A percentile compares a stretch with the other conserved stretches of the same genome.
phyloP scores from a whole-genome alignment of 1,140 invertebrate genomes.

The Caenorhabditis tropicalis region DNA sequence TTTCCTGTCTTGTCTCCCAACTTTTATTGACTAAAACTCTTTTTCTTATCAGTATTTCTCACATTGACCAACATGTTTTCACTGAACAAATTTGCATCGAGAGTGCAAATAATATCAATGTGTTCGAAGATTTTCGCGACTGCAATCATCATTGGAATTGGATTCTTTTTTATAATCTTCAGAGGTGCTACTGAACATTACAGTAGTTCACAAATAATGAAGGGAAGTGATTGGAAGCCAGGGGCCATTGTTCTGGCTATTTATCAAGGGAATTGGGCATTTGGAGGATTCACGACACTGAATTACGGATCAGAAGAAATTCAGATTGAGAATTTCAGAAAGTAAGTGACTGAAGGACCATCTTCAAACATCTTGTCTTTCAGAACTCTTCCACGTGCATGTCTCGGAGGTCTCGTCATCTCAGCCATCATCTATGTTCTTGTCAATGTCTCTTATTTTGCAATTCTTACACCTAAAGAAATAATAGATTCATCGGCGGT shows the following conservation, averaged over 20 bases:
- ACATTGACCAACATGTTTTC: constrained; percentile 48
- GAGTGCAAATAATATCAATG: constrained; percentile 50
- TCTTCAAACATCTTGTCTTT: too few species aligned
- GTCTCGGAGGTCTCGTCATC: constrained; percentile 32
- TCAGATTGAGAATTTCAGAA: constrained; percentile 47
- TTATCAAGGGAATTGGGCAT: constrained; percentile 51
- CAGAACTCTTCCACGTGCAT: constrained; percentile 42
- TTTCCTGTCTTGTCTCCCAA: neutral
- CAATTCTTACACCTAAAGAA: constrained; percentile 41
- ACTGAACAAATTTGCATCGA: constrained; percentile 21
- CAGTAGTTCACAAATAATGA: constrained; percentile 19
- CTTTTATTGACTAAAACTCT: neutral
- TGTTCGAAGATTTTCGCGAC: constrained; percentile 41
- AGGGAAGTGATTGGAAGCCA: constrained; percentile 15
- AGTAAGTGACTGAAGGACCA: too few species aligned
- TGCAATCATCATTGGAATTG: constrained; percentile 26
- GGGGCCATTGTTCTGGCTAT: constrained; percentile 35
- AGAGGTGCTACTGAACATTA: neutral
- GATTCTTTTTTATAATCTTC: constrained; percentile 33
- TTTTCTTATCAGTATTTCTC: constrained; percentile 44
- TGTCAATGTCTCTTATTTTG: constrained; percentile 45
- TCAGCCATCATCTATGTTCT: constrained; percentile 43
- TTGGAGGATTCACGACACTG: constrained; percentile 27
- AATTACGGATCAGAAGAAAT: constrained; percentile 46
- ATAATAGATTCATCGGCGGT: constrained; percentile 47